Evolutionary conservation across 2,888 invertebrate species (phyloP), one percentile per base, ranked within the genome.

Genomic region (Chymomyza procnemis): DNA sequence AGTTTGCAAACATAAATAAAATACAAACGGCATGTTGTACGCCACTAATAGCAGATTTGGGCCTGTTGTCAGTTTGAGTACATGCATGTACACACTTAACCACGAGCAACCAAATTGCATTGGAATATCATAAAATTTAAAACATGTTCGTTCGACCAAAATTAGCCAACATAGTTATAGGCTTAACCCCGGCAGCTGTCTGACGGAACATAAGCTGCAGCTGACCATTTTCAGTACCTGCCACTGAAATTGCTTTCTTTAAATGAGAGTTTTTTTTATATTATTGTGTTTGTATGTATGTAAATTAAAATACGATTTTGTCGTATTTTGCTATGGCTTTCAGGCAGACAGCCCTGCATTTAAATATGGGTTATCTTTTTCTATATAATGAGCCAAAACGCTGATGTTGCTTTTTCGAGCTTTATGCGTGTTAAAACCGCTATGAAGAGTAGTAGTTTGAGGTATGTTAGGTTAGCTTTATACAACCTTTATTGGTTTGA

Each of bases 11-110:
- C n/a, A n/a, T n/a, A n/a, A n/a, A n/a, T n/a, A n/a, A n/a, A n/a
- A n/a, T n/a, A n/a, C n/a, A n/a, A n/a, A n/a, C n/a, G n/a, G n/a
- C n/a, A n/a, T n/a, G n/a, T n/a, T n/a, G n/a, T n/a, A n/a, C n/a
- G n/a, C n/a, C n/a, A n/a, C n/a, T n/a, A 79, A 82, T 76, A 76
- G 1, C 79, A 67, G 79, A 82, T 74, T 69, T 79, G 66, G 58
- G 34, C 1, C 1, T 41, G 12, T 2, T 18, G n/a, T n/a, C n/a
- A n/a, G n/a, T 18, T 9, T 54, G 14, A 2, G 12, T 41, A 41
- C 9, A 41, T 12, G 12, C 34, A 12, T 9, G 34, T 3, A 41
- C 34, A 3, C 12, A 5, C 34, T 12, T 6, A 26, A 12, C 34
- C 34, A 9, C 4, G 12, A 2, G 34, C 34, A 41, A 41, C 34